Conservation (phyloP, 2,888 invertebrate genomes). For the Catocala sponsa region DNA sequence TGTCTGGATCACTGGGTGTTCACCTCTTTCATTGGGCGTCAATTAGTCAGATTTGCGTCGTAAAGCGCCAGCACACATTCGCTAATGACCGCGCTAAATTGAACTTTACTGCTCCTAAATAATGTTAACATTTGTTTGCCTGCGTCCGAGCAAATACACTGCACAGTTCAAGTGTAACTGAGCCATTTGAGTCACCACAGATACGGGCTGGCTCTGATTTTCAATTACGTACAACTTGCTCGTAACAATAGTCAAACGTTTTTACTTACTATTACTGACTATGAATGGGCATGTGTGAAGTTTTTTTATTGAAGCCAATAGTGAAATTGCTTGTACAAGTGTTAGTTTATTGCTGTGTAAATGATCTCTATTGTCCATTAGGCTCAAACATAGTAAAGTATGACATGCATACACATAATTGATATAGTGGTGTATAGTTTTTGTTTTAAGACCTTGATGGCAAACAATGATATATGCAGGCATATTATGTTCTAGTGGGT, state of each 20-base stretch:
- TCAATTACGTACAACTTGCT: constrained; percentile 48
- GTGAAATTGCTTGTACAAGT: constrained; percentile 4
- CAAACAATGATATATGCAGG: too few relatives aligned
- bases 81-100: constrained; percentile 21
- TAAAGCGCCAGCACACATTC: constrained; percentile 37
- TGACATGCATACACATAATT: too few relatives aligned
- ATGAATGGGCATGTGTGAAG: too few relatives aligned
- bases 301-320: not conserved
- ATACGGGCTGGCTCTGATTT: constrained; percentile 55
- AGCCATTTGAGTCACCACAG: constrained; percentile 52
- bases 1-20: constrained; percentile 51
- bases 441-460: too few relatives aligned
- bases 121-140: constrained; percentile 24
- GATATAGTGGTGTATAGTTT: too few relatives aligned
- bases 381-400: too few relatives aligned
- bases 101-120: constrained; percentile 28
- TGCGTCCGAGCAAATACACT: constrained; percentile 21
- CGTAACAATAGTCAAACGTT: not conserved
- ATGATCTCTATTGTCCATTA: too few relatives aligned
- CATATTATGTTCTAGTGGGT: too few relatives aligned
- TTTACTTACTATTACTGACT: not conserved
- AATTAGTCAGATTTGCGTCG: constrained; percentile 60
- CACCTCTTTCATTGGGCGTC: constrained; percentile 58
- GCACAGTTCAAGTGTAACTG: constrained; percentile 52
- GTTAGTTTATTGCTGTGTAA: too few relatives aligned